Evolutionary conservation across 1,140 invertebrate species (phyloP), one percentile per base, ranked within the genome.

Genomic region (Nixonia krombeini): DNA sequence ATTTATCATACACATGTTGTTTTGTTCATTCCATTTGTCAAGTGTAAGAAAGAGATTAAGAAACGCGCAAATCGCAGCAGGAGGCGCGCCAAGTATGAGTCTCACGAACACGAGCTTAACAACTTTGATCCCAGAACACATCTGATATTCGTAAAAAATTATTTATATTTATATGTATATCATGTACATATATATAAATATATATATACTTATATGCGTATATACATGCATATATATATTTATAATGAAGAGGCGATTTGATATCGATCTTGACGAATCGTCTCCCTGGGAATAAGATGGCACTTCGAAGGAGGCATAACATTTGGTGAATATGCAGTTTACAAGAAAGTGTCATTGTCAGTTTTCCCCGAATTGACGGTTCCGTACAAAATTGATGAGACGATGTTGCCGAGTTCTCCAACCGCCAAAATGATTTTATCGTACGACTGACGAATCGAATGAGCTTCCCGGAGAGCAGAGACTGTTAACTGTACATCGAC

Each of bases 71-170:
- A 38, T 58, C 33, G 55, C 59, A 70, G 59, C 66, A 69, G 55
- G 63, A 58, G 61, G 59, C 70, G 67, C 68, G 64, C 45, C 42
- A n/a, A n/a, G n/a, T n/a, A n/a, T n/a, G 58, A 66, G 46, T 62
- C 28, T 57, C 45, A 62, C 52, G 53, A 63, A 55, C 58, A 63
- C 45, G 58, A 62, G 66, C 49, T 58, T 63, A 71, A 71, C 63
- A 70, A 75, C 72, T 76, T 83, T 80, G 79, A 79, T 80, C 79
- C 79, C 80, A 78, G 72, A 77, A 80, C 75, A 75, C 70, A 77
- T 73, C 68, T 75, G 71, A 65, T 53, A 57, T 59, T 72, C 57
- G 56, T 72, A 70, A 66, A 70, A 64, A 72, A 67, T 67, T 67
- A 72, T 57, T 50, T 49, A 52, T 62, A 73, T 73, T 65, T 73